Conservation (phyloP, 37 sponge, comb jelly and placozoan genomes). For the Halichondria panicea region DNA sequence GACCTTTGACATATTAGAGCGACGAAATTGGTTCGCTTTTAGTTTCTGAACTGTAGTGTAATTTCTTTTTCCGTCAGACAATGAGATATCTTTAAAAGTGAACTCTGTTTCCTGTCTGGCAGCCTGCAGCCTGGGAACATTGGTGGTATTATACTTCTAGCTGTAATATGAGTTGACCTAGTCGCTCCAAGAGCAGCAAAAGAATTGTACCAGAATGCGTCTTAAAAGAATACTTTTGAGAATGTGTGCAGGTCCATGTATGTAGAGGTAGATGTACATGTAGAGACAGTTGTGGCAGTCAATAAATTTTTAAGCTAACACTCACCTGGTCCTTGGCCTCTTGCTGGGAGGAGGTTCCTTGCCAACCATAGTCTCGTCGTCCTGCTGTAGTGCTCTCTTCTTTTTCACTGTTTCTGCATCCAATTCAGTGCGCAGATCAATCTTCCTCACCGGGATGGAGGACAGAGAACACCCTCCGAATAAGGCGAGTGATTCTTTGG, state of each 20-base stretch:
- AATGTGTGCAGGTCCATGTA: neutral
- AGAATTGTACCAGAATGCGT: neutral
- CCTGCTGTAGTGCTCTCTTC: neutral
- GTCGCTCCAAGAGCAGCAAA: neutral
- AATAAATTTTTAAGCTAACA: neutral
- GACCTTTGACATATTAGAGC: no score
- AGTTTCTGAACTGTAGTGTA: constrained; percentile 12
- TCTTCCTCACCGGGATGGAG: constrained; percentile 28
- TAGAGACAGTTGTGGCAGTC: neutral
- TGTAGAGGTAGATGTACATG: neutral
- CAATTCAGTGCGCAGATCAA: constrained; percentile 25
- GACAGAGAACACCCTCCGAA: constrained; percentile 51
- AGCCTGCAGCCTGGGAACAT: constrained; percentile 26
- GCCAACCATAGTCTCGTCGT: neutral
- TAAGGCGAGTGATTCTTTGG: constrained; percentile 51
- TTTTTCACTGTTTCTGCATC: constrained; percentile 16
- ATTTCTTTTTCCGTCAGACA: constrained; percentile 18
- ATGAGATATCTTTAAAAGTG: constrained; percentile 19
- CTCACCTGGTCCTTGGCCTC: constrained; percentile 32
- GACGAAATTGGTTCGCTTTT: no score
- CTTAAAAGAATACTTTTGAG: neutral
- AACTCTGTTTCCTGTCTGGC: constrained; percentile 20
- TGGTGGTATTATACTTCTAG: no score
- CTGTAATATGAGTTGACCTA: no score
- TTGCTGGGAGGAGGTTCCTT: neutral